Percentiles rank a stretch among this genome's conserved stretches.
Evolutionary conservation across 2,888 invertebrate genomes (phyloP).

Genomic region (Acanthosepion lycidas): DNA sequence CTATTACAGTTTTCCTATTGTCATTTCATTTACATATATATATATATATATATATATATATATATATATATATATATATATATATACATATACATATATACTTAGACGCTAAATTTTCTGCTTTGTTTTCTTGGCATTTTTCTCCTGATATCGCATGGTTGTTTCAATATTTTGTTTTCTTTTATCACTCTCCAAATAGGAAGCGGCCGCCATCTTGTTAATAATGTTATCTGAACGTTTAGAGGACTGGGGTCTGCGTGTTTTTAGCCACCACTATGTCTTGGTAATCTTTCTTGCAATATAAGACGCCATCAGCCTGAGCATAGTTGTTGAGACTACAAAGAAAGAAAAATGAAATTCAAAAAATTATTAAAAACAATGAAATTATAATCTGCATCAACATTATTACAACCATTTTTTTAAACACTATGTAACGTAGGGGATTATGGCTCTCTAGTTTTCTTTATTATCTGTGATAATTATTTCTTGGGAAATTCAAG

Average conservation of each 20-base stretch:
- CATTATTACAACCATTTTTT: no score
- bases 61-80: background rate
- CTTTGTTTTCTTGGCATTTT: no score
- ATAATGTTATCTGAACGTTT: background rate
- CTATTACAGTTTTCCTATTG: no score
- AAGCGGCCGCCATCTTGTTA: background rate
- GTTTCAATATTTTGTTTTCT: background rate
- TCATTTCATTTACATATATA: no score
- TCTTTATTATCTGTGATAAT: no score
- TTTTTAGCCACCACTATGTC: constrained; percentile 70
- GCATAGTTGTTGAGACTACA: constrained; percentile 72
- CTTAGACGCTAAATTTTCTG: no score
- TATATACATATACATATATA: constrained; percentile 34
- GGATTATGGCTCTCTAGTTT: no score
- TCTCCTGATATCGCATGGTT: background rate
- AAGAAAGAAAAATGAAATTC: background rate
- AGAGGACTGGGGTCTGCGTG: constrained; percentile 60
- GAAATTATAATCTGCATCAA: background rate
- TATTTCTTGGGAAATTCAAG: no score
- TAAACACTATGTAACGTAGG: no score
- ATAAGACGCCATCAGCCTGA: constrained; percentile 70
- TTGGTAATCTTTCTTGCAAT: constrained; percentile 73
- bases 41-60: background rate
- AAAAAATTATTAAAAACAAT: background rate
- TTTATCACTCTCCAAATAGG: background rate